These are phyloP conservation scores for Nephrotoma appendiculata DNA, from an alignment of 2,888 invertebrate species.

Conservation along the genomic window DNA sequence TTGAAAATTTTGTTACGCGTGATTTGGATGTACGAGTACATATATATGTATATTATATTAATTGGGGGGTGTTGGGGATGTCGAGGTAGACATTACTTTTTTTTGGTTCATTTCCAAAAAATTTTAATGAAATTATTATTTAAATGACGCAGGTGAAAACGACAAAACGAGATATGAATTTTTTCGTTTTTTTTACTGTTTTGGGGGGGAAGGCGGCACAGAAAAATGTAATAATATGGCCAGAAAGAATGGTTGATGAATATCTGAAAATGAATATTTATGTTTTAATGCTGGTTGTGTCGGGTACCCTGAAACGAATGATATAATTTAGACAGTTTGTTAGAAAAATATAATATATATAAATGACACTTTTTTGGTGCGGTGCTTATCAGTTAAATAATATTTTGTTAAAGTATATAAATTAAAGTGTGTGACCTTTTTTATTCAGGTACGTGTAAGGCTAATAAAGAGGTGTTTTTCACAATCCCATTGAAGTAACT, in stretches of 20 bases:
- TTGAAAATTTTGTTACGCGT: not conserved
- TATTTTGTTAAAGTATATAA: not conserved
- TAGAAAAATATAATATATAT: not conserved
- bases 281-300: not conserved
- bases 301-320: not conserved
- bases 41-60: too few species aligned
- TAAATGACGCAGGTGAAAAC: not conserved
- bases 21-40: not conserved
- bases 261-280: not conserved
- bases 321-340: not conserved
- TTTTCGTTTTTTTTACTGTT: not conserved
- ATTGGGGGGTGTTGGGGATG: not conserved
- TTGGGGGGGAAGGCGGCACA: not conserved
- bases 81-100: not conserved
- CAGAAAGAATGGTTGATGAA: not conserved
- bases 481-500: too few species aligned
- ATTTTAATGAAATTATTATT: not conserved
- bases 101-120: not conserved
- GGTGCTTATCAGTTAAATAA: not conserved
- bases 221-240: not conserved
- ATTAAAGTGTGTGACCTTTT: not conserved
- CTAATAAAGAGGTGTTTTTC: too few species aligned
- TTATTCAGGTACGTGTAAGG: not conserved
- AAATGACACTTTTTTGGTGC: not conserved
- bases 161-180: not conserved